Conservation (phyloP, 2,888 invertebrate genomes). For the Agrotis ipsilon region DNA sequence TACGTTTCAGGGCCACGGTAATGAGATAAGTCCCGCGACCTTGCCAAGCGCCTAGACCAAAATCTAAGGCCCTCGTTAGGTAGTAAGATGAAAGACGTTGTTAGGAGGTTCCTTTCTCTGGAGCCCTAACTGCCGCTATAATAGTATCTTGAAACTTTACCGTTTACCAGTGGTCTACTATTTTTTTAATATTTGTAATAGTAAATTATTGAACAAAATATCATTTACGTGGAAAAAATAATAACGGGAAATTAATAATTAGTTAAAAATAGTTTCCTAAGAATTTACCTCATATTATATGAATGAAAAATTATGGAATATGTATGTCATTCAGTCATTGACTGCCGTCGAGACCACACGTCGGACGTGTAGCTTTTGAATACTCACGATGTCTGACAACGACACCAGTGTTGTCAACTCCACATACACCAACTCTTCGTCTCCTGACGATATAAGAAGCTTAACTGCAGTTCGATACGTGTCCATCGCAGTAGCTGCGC, state of each 20-base stretch:
- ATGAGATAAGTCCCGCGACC: too few species aligned
- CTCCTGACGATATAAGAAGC: neutral
- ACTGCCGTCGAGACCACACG: neutral
- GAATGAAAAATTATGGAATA: neutral
- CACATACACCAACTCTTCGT: neutral
- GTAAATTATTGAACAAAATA: too few species aligned
- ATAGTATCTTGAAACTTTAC: too few species aligned
- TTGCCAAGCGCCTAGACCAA: too few species aligned
- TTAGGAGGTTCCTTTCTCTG: too few species aligned
- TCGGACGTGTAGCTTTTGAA: neutral
- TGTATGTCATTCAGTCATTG: neutral
- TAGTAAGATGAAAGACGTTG: too few species aligned
- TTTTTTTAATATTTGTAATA: too few species aligned
- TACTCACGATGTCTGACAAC: conserved; percentile 28
- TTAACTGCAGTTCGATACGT: neutral
- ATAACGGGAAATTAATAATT: neutral
- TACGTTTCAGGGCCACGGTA: too few species aligned
- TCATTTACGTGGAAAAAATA: too few species aligned
- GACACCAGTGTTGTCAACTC: conserved; percentile 11
- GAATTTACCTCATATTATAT: neutral
- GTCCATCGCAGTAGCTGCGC: neutral
- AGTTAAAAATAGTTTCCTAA: conserved; percentile 8
- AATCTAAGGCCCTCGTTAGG: too few species aligned
- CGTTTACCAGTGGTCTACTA: too few species aligned
- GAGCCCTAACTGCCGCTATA: too few species aligned